Base-by-base conservation (phyloP, 1,140 invertebrate species). In the Cydia strobilella region DNA sequence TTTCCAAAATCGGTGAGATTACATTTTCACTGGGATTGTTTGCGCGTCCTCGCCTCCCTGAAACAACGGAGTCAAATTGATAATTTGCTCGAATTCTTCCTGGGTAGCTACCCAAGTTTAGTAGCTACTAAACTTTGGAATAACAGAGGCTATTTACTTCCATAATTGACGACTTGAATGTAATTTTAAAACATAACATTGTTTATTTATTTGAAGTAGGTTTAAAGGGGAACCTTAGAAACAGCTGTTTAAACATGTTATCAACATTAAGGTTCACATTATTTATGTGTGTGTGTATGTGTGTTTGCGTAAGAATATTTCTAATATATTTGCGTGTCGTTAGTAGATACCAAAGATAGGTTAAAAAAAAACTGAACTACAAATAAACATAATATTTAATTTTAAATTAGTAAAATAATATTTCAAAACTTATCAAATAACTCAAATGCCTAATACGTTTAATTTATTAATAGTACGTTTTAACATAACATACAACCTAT, bases 41-140 rank as follows among this genome's bases (percentile, higher is more conserved):
- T 74, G 51, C 71, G 54, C 65, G 72, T 65, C 63, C 72, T 72
- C 71, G 54, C 39, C 39, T 72, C 62, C 27, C 77, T 79, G 77
- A 23, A 79, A 79, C 77, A 79, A 79, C 35, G 54, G 45, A 76
- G 76, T 76, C 65, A 74, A 76, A 76, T 76, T 74, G 63, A 74
- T 62, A 76, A 74, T 76, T 76, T 76, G 76, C 73, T 72, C 39
- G 42, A 65, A 39, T 51, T 69, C 65, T 69, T 69, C 31, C 6
- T 69, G 35, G 65, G 15, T 42, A 18, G 27, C 18, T 2, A 35
- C 27, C n/a, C n/a, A n/a, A n/a, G n/a, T n/a, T n/a, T n/a, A n/a
- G n/a, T 65, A 31, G 0, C 27, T 20, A 66, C 10, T 27, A 13
- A 35, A 69, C 27, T 35, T 18, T n/a, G 65, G 5, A 39, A 69